Base-by-base conservation (phyloP, 92 coral and sea anemone species). In the Epizoanthus illoricatus region DNA sequence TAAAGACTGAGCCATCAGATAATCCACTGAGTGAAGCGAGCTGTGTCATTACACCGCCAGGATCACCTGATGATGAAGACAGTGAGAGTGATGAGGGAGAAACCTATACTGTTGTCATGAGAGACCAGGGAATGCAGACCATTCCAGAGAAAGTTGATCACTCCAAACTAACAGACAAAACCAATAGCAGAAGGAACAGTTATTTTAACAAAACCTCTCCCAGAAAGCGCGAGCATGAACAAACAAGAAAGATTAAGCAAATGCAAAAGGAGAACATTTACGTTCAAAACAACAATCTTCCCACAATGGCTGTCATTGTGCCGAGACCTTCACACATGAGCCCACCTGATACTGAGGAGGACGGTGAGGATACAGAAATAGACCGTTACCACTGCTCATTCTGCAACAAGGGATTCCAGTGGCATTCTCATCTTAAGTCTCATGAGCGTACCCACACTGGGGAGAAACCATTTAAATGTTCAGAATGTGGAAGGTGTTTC, bases 371-470 rank as follows among this genome's bases (percentile, higher is more conserved):
- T 61, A 81, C 36, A 73, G 90, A 92, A 67, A 85, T 84, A 68
- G 88, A 66, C 71, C 89, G 92, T 78, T 97, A 88, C 75, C 74
- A 76, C 23, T 97, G 99, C 85, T 81, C 85, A 58, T 90, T 87
- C 79, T 97, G 99, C 86, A 84, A 80, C 87, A 97, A 97, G 73
- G 93, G 93, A 3, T 97, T 97, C 73, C 94, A 94, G 85, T 92
- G 99, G 98, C 93, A 94, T 57, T 97, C 99, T 2, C 99, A 97
- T 69, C 76, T 92, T 83, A 86, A 78, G 43, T 94, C 98, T 62
- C 99, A 97, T 57, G 98, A 97, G 85, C 87, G 98, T 45, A 94
- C 91, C 4, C 99, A 97, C 86, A 92, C 98, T 41, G 98, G 99
- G 0, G 97, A 91, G 67, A 90, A 90, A 73, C 98, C 99, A 21